These are phyloP conservation scores for Actias luna DNA, from an alignment of 2,888 invertebrate genomes.

Conservation along the genomic window DNA sequence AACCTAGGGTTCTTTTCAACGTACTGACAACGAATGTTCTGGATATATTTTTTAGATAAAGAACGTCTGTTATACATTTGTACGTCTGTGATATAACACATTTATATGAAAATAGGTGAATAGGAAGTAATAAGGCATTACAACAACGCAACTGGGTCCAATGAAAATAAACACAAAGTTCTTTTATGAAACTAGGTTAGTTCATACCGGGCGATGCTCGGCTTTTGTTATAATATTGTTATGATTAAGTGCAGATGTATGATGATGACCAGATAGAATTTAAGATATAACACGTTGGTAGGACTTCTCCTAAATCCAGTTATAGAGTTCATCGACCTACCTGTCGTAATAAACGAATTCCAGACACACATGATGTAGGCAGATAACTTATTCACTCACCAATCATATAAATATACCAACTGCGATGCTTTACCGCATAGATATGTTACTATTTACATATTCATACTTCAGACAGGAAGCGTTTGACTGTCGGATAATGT, in stretches of 20 bases:
- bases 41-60: neutral
- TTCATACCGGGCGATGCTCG: slow-evolving; percentile 10
- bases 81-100: slow-evolving; percentile 5
- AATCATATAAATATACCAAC: slow-evolving; percentile 15
- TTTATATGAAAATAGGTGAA: slow-evolving; percentile 9
- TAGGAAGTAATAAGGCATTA: slow-evolving; percentile 19
- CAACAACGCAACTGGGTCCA: slow-evolving; percentile 17
- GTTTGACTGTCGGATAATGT: neutral
- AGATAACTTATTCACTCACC: slow-evolving; percentile 18
- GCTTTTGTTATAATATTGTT: slow-evolving; percentile 19
- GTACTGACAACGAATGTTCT: neutral
- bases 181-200: slow-evolving; percentile 17
- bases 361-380: slow-evolving; percentile 25
- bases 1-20: too few relatives aligned
- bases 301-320: slow-evolving; percentile 33
- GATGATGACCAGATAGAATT: slow-evolving; percentile 29
- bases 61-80: too few relatives aligned
- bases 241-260: slow-evolving; percentile 24
- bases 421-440: slow-evolving; percentile 9
- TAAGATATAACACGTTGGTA: slow-evolving; percentile 11
- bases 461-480: slow-evolving; percentile 5
- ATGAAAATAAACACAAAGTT: slow-evolving; percentile 18
- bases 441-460: slow-evolving; percentile 8
- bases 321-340: slow-evolving; percentile 48
- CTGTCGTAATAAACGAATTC: slow-evolving; percentile 31